Evolutionary conservation across 2,888 invertebrate genomes (phyloP).

Genomic region (Gasteruption jaculator): DNA sequence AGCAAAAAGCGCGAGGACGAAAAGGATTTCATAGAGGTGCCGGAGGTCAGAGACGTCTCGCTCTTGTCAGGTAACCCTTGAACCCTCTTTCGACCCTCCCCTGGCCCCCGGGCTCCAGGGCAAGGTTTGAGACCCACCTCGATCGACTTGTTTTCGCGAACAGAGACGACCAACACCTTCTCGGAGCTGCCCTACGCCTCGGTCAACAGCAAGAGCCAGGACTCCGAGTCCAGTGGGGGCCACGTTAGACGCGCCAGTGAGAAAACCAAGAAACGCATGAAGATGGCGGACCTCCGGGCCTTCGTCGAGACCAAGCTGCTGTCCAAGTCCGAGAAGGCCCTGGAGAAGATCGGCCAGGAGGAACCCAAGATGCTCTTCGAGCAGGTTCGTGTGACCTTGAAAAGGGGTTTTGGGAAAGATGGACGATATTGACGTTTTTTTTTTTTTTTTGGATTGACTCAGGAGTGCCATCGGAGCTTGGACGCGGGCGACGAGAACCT

Average conservation of each 20-base stretch:
- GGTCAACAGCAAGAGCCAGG: conserved; percentile 48
- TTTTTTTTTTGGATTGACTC: conserved; percentile 23
- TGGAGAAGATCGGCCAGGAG: conserved; percentile 84
- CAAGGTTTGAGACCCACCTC: too few relatives aligned
- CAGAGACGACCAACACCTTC: too few relatives aligned
- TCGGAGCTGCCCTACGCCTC: too few relatives aligned
- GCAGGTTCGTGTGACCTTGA: conserved; percentile 49
- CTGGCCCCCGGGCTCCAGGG: conserved; percentile 5
- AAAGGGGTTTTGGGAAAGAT: background rate
- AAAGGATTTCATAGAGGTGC: conserved; percentile 76
- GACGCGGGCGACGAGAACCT: conserved; percentile 76
- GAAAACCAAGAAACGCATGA: conserved; percentile 79
- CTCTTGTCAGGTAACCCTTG: conserved; percentile 57
- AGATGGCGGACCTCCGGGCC: conserved; percentile 86
- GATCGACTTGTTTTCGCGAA: too few relatives aligned
- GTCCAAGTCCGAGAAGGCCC: conserved; percentile 85
- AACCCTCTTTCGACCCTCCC: conserved; percentile 19
- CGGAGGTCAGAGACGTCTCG: conserved; percentile 67
- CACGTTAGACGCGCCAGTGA: conserved; percentile 71
- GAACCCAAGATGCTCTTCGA: conserved; percentile 60
- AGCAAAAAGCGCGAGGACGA: conserved; percentile 62
- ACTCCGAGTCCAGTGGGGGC: conserved; percentile 44
- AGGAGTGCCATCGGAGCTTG: conserved; percentile 80
- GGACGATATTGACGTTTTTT: background rate
- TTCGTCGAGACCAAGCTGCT: conserved; percentile 89